Evolutionary conservation across 2,797 vertebrate species (phyloP), one percentile per base, ranked within the genome.

Genomic region (Esox lucius): DNA sequence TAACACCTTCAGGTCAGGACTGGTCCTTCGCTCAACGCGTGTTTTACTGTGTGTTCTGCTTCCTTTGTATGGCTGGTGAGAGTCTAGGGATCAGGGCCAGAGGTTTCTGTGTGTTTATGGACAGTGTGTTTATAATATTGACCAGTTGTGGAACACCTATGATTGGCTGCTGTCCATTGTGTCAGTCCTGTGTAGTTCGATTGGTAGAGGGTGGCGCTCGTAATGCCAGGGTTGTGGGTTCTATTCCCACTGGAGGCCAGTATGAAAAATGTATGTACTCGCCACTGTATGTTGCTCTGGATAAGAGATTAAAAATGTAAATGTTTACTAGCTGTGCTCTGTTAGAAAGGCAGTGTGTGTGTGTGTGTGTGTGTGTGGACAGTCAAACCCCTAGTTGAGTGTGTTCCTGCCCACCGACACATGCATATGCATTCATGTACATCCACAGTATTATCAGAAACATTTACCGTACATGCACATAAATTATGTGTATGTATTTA

Each of bases 71-170:
- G 70, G 70, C 80, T 74, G 22, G n/a, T 71, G 89, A 88, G 89
- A 87, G 90, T 90, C 59, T 72, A 16, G 0, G 48, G 87, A 92
- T 48, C 69, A 69, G 83, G 72, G 85, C 17, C 89, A 91, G 88
- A 78, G 70, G 75, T 48, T 35, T 72, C 31, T 61, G 53, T 28
- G 11, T 53, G 48, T 42, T 12, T 78, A 33, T 22, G 77, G 28
- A 33, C 64, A 24, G 48, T 66, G 64, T 39, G n/a, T 74, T 48
- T 35, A 9, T 48, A 72, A 19, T 13, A 4, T 56, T n/a, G 19
- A 24, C 56, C 56, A 61, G 56, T 61, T 61, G 24, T 61, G 53
- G 53, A 56, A 56, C 9, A 56, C 53, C 19, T 56, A 19, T 9
- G 53, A 19, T 11, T 8, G 53, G n/a, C 53, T 56, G 53, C 19